These are phyloP conservation scores for Eubasilissa splendida DNA, from an alignment of 2,888 invertebrate genomes.

Conservation along the genomic window DNA sequence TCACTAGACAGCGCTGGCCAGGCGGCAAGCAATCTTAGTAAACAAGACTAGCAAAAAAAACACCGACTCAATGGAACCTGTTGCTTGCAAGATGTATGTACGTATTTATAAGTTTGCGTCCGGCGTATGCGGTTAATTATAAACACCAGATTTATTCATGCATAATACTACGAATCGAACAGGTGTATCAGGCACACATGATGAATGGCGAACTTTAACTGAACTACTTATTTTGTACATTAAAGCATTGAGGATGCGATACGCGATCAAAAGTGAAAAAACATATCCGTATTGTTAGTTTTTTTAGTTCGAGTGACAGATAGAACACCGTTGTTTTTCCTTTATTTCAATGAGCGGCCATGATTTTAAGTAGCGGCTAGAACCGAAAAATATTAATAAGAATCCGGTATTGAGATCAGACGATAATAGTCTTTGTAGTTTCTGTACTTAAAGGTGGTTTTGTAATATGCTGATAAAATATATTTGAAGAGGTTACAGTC, in stretches of 20 bases:
- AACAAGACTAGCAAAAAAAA: neutral
- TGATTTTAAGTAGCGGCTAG: too few relatives aligned
- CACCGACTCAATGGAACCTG: conserved; percentile 31
- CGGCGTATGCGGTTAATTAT: conserved; percentile 31
- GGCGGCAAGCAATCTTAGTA: too few relatives aligned
- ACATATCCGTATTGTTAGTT: too few relatives aligned
- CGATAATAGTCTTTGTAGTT: too few relatives aligned
- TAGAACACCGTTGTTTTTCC: conserved; percentile 1
- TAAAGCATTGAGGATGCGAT: neutral
- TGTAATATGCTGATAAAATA: too few relatives aligned
- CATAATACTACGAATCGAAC: neutral
- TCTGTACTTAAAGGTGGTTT: too few relatives aligned
- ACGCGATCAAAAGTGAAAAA: too few relatives aligned
- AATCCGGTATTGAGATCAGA: too few relatives aligned
- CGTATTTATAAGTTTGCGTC: conserved; percentile 13
- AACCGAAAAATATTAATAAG: too few relatives aligned
- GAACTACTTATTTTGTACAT: neutral
- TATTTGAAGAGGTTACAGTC: too few relatives aligned
- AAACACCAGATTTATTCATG: conserved; percentile 27
- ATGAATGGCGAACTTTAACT: neutral
- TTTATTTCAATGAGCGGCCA: too few relatives aligned
- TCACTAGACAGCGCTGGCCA: too few relatives aligned
- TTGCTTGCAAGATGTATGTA: conserved; percentile 28
- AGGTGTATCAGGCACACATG: neutral
- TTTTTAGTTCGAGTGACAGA: conserved; percentile 1